Evolutionary conservation across 2,888 invertebrate species (phyloP).

Genomic region (Agriotes lineatus): DNA sequence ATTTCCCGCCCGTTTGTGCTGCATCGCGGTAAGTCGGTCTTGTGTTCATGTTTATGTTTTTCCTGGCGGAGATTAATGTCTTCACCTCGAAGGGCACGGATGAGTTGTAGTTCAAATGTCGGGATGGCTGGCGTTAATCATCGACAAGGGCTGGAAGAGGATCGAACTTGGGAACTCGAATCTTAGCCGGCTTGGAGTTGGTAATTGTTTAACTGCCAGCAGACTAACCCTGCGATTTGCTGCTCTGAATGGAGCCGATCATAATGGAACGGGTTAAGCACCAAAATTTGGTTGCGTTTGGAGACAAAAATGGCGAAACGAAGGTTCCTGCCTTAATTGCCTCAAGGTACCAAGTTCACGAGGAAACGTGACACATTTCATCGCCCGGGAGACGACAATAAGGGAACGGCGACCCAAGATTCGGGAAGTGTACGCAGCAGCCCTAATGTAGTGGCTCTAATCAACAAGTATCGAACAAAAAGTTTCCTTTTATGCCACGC

Average conservation of each 20-base stretch:
- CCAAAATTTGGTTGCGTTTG: too few relatives aligned
- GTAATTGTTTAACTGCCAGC: not conserved
- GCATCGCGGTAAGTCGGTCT: not conserved
- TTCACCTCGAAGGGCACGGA: not conserved
- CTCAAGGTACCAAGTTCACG: too few relatives aligned
- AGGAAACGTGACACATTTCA: too few relatives aligned
- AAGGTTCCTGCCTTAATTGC: too few relatives aligned
- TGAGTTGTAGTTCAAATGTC: not conserved
- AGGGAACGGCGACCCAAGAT: not conserved
- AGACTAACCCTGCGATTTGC: not conserved
- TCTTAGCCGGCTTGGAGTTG: not conserved
- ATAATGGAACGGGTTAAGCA: too few relatives aligned
- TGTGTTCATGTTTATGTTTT: not conserved
- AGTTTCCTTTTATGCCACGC: conserved; percentile 33
- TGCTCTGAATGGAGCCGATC: not conserved
- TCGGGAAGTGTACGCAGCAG: not conserved
- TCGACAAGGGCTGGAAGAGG: not conserved
- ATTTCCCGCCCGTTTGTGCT: too few relatives aligned
- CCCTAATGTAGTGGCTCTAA: conserved; percentile 18
- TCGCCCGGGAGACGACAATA: too few relatives aligned
- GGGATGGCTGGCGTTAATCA: not conserved
- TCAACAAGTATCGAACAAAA: conserved; percentile 43
- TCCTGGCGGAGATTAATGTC: not conserved
- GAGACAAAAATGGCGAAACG: too few relatives aligned
- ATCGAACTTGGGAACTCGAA: conserved; percentile 4